Base-by-base conservation (phyloP, 2,797 vertebrate species). In the Moxostoma hubbsi region DNA sequence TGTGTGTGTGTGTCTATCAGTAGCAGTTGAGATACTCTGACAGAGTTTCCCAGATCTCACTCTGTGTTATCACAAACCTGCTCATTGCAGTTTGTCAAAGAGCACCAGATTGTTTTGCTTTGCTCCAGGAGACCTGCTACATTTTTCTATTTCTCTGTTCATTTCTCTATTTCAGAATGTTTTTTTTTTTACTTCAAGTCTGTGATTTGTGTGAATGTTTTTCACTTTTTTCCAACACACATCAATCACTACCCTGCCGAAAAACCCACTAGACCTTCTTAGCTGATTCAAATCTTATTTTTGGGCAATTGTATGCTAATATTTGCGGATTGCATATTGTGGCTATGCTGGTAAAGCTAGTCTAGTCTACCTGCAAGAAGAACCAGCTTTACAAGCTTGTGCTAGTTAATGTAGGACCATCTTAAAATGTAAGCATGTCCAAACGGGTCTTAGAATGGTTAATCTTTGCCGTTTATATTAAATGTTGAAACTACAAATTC, bases 31-130 rank as follows among this genome's bases (percentile, higher is more conserved):
- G 68, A 73, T 54, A 9, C 16, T 73, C 49, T 68, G 11, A n/a
- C 73, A 57, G 43, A 80, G 64, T 64, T 81, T 46, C 12, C 75
- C 55, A 65, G 16, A 62, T 55, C 45, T 47, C 46, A 64, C 46
- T 49, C 57, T 63, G 64, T 75, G 12, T 72, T 77, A 69, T 82
- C 80, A 73, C 64, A 75, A 67, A 70, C 45, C 67, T 75, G 64
- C 65, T 70, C 36, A 43, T 80, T 75, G 74, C 36, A 75, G 55
- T 54, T 54, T 63, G 49, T 80, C 53, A 54, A 36, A 81, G 66
- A 78, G 46, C 43, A 43, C 15, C 10, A 55, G 9, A 45, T 68
- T 54, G 3, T 16, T 13, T 70, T 50, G 8, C n/a, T 70, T 76
- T 55, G 45, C 36, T 36, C 4, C 36, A 36, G 6, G 11, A 54